Evolutionary conservation across 2,888 invertebrate species (phyloP).

Genomic region (Stenichneumon culpator): DNA sequence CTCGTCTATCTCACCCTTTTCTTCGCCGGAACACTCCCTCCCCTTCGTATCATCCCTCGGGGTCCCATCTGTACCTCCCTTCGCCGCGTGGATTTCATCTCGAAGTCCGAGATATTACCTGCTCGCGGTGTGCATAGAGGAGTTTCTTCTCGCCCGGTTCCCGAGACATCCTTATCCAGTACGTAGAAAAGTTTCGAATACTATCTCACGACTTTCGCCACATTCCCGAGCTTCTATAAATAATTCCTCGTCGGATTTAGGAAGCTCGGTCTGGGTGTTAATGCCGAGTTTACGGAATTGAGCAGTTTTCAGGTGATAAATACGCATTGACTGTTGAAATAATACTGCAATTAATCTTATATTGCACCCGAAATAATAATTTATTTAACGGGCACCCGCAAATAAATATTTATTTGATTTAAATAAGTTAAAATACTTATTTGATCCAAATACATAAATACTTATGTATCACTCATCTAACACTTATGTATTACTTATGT

Average conservation of each 20-base stretch:
- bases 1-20: not conserved
- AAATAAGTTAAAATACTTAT: too few species aligned
- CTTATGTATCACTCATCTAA: too few species aligned
- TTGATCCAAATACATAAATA: too few species aligned
- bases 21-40: slow-evolving; percentile 1
- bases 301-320: not conserved
- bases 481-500: too few species aligned
- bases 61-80: slow-evolving; percentile 35
- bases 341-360: too few species aligned
- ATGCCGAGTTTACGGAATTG: not conserved
- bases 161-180: slow-evolving; percentile 18
- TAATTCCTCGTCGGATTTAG: slow-evolving; percentile 82
- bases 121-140: slow-evolving; percentile 65
- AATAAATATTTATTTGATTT: too few species aligned
- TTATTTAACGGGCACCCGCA: too few species aligned
- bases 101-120: slow-evolving; percentile 69
- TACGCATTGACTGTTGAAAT: not conserved
- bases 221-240: slow-evolving; percentile 76
- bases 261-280: slow-evolving; percentile 52
- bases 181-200: slow-evolving; percentile 57
- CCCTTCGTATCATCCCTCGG: slow-evolving; percentile 56
- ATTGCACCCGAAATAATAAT: too few species aligned
- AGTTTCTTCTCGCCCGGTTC: slow-evolving; percentile 68
- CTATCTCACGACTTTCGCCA: slow-evolving; percentile 70
- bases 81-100: slow-evolving; percentile 43